These are phyloP conservation scores for Amphiprion clarkii DNA, from an alignment of 2,797 vertebrate genomes.

Conservation along the genomic window DNA sequence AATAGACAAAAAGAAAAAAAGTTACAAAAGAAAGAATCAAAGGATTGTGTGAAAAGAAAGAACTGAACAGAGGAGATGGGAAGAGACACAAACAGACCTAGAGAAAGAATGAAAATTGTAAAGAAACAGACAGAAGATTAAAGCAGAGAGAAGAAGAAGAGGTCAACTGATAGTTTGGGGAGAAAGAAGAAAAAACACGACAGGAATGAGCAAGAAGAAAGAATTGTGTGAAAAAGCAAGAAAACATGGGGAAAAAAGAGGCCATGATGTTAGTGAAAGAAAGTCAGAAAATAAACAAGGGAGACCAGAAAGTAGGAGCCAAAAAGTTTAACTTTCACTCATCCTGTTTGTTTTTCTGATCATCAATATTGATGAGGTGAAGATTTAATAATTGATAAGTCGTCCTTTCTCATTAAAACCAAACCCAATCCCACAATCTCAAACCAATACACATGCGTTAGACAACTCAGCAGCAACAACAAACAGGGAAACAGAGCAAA, in stretches of 20 bases:
- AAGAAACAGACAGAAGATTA: not conserved
- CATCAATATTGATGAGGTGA: conserved; percentile 42
- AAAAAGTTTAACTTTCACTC: conserved; percentile 3
- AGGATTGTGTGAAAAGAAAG: not conserved
- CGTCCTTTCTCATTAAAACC: not conserved
- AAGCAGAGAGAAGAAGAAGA: not conserved
- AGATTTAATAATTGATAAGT: conserved; percentile 47
- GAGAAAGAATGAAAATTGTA: not conserved
- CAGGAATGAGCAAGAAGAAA: not conserved
- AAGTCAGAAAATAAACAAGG: not conserved
- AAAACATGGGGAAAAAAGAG: not conserved
- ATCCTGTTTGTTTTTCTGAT: conserved; percentile 19
- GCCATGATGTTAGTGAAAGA: not conserved
- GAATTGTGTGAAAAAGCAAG: not conserved
- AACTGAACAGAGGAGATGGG: not conserved
- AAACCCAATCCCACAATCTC: conserved; percentile 11
- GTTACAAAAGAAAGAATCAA: not conserved
- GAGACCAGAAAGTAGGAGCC: not conserved
- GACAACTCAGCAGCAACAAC: not conserved
- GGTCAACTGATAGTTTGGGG: not conserved
- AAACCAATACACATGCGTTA: not conserved
- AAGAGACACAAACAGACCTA: not conserved
- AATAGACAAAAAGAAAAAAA: not conserved
- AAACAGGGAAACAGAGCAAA: not conserved
- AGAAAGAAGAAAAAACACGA: no score